Percentiles rank a stretch among this genome's conserved stretches.
Conservation (phyloP, 2,113 vertebrate genomes). For the Channa argus region DNA sequence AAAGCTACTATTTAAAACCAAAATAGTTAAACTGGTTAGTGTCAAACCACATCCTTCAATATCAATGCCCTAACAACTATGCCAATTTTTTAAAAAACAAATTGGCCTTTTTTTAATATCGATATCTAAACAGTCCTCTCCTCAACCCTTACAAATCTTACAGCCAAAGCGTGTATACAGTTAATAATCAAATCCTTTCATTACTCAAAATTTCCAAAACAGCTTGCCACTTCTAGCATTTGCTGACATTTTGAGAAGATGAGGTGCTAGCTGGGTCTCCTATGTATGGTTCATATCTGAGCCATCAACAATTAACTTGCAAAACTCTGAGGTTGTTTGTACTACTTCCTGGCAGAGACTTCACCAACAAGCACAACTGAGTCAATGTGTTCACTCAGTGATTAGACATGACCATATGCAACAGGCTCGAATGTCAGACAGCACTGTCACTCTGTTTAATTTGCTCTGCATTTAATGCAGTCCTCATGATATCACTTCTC, state of each 20-base stretch:
- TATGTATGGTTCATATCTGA: slow-evolving; percentile 63
- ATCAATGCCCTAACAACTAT: slow-evolving; percentile 22
- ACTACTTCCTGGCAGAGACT: slow-evolving; percentile 61
- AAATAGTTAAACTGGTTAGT: slow-evolving; percentile 49
- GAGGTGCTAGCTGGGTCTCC: slow-evolving; percentile 49
- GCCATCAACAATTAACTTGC: slow-evolving; percentile 77
- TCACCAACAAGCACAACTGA: slow-evolving; percentile 52
- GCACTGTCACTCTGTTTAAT: slow-evolving; percentile 69
- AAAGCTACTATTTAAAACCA: slow-evolving; percentile 47
- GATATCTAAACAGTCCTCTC: slow-evolving; percentile 25
- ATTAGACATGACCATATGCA: slow-evolving; percentile 70
- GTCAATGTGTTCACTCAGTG: slow-evolving; percentile 67
- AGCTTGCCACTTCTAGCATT: slow-evolving; percentile 66
- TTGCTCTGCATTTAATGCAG: slow-evolving; percentile 53
- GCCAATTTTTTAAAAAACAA: slow-evolving; percentile 25
- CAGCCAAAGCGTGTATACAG: slow-evolving; percentile 24
- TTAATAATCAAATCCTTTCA: slow-evolving; percentile 68
- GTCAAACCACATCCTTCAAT: slow-evolving; percentile 19
- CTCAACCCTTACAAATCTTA: slow-evolving; percentile 68
- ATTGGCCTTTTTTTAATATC: slow-evolving; percentile 19
- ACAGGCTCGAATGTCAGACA: slow-evolving; percentile 67
- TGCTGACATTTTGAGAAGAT: slow-evolving; percentile 76
- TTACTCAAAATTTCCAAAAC: slow-evolving; percentile 58
- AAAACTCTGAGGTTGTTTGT: slow-evolving; percentile 68
- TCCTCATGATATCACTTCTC: slow-evolving; percentile 48